Percentiles rank a stretch among this genome's conserved stretches.
phyloP scores from a whole-genome alignment of 2,113 vertebrate species.

The Sorex fumeus region DNA sequence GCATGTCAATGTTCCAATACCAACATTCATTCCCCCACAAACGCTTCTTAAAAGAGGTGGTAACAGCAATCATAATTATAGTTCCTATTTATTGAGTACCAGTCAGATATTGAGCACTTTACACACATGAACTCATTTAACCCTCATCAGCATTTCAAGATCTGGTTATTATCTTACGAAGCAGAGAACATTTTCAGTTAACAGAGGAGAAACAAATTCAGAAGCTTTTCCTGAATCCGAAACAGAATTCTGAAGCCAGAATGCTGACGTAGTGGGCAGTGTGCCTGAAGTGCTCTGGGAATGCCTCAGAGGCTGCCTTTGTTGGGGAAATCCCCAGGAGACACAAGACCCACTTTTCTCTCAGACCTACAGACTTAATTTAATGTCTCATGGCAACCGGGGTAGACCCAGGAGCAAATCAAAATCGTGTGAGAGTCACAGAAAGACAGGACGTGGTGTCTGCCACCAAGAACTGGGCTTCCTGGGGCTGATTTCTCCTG shows the following conservation, averaged over 20 bases:
- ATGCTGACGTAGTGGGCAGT: neutral
- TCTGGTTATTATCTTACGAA: slow-evolving; percentile 14
- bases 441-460: slow-evolving; percentile 1
- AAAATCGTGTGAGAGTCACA: slow-evolving; percentile 60
- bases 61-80: neutral
- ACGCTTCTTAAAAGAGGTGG: neutral
- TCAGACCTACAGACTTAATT: neutral
- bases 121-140: slow-evolving; percentile 18
- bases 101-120: slow-evolving; percentile 37
- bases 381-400: slow-evolving; percentile 56
- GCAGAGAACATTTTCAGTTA: slow-evolving; percentile 36
- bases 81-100: neutral
- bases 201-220: slow-evolving; percentile 26
- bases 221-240: slow-evolving; percentile 20
- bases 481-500: slow-evolving; percentile 63
- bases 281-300: neutral
- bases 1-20: neutral
- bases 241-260: neutral
- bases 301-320: neutral
- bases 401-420: slow-evolving; percentile 63
- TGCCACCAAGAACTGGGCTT: slow-evolving; percentile 37
- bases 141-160: slow-evolving; percentile 30
- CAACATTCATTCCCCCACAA: neutral
- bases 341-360: slow-evolving; percentile 41
- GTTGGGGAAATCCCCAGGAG: neutral